Conservation (phyloP, 2,797 vertebrate species). For the Gastrophryne carolinensis region DNA sequence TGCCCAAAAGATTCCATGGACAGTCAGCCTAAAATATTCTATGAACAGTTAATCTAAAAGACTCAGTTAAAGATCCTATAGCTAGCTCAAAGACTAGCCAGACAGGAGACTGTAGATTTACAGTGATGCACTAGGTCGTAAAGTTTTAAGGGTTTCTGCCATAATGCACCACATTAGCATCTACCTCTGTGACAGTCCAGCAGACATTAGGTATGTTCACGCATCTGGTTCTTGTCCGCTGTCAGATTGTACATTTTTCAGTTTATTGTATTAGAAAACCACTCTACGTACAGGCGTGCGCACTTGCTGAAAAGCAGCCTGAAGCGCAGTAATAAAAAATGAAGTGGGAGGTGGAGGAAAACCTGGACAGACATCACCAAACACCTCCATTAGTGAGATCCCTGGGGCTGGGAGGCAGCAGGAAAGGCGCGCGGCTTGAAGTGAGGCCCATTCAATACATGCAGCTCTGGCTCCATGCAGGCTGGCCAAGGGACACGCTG, state of each 20-base stretch:
- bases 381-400: slow-evolving; percentile 36
- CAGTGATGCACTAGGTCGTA: too few species aligned
- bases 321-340: slow-evolving; percentile 10
- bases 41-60: too few species aligned
- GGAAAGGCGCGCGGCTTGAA: slow-evolving; percentile 21
- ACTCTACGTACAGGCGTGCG: neutral
- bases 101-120: too few species aligned
- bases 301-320: slow-evolving; percentile 15
- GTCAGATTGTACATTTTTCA: slow-evolving; percentile 1
- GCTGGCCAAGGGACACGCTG: slow-evolving; percentile 31
- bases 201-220: too few species aligned
- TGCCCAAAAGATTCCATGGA: too few species aligned
- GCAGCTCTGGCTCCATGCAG: slow-evolving; percentile 29
- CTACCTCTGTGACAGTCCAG: too few species aligned
- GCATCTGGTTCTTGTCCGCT: slow-evolving; percentile 13
- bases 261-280: neutral
- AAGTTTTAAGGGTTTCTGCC: too few species aligned
- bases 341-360: neutral
- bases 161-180: too few species aligned
- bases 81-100: too few species aligned
- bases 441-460: slow-evolving; percentile 26
- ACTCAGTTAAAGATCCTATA: too few species aligned
- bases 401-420: slow-evolving; percentile 8
- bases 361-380: slow-evolving; percentile 20
- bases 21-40: too few species aligned